These are phyloP conservation scores for Alca torda DNA, from an alignment of 2,797 vertebrate genomes.

Conservation along the genomic window DNA sequence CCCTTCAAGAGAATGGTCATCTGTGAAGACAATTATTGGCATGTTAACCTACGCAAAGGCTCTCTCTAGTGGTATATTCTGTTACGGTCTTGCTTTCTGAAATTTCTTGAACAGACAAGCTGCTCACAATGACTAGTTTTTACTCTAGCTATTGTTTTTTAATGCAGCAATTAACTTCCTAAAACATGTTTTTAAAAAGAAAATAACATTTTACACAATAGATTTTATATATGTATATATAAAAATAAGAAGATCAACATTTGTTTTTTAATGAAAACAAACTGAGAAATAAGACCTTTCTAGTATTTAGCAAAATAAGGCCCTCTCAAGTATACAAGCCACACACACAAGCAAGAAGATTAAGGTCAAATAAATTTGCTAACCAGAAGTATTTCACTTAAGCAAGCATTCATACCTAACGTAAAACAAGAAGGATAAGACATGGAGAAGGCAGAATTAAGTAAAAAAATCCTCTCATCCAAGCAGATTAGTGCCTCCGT, in stretches of 20 bases:
- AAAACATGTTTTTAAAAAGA: neutral
- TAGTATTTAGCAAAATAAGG: neutral
- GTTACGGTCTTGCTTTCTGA: neutral
- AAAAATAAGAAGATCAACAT: neutral
- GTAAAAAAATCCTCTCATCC: neutral
- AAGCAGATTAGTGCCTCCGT: neutral
- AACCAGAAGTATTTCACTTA: neutral
- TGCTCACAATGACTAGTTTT: neutral
- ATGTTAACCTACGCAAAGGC: constrained; percentile 46
- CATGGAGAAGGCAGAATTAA: neutral
- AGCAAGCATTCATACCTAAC: neutral
- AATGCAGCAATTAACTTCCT: neutral
- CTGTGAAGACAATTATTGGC: constrained; percentile 74
- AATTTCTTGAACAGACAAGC: neutral
- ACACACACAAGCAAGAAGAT: neutral
- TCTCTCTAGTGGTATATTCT: neutral
- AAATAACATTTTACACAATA: neutral
- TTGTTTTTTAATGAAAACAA: neutral
- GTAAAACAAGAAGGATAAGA: neutral
- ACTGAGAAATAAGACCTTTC: neutral
- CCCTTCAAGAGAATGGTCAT: constrained; percentile 78
- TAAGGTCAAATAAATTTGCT: neutral
- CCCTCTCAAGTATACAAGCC: neutral
- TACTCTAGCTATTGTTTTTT: neutral
- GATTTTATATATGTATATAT: neutral